phyloP scores from a whole-genome alignment of 2,113 vertebrate genomes.

The Spermophilus dauricus region DNA sequence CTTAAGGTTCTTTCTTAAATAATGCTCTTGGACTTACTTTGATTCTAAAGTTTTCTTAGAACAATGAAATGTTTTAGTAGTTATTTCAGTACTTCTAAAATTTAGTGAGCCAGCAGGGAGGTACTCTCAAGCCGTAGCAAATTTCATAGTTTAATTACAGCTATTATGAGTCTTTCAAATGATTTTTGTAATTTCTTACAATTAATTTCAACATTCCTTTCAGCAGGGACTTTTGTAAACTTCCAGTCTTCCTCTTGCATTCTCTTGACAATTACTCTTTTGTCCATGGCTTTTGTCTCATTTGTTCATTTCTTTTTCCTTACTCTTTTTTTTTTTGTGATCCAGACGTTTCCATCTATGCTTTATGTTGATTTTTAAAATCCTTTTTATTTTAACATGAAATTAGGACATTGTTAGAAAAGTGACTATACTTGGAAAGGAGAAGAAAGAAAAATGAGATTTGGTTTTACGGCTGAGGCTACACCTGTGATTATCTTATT shows the following conservation, averaged over 20 bases:
- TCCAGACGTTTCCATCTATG: not conserved
- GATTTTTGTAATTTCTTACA: not conserved
- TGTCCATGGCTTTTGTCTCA: not conserved
- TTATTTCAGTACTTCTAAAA: not conserved
- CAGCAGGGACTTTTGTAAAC: not conserved
- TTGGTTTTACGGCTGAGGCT: not conserved
- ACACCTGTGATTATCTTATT: not conserved
- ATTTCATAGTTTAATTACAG: not conserved
- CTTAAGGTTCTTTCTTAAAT: not conserved
- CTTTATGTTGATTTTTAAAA: not conserved
- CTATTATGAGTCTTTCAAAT: not conserved
- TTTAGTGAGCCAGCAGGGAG: not conserved
- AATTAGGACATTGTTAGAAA: not conserved
- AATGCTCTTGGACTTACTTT: not conserved
- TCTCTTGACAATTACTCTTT: not conserved
- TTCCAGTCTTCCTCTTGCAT: not conserved
- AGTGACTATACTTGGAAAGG: not conserved
- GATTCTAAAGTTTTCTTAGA: not conserved
- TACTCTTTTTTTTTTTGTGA: not conserved
- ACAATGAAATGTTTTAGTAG: not conserved
- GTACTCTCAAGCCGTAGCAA: not conserved
- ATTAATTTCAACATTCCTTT: constrained; percentile 12
- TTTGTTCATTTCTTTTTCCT: not conserved
- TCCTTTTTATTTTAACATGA: not conserved
- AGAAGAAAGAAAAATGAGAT: not conserved